phyloP scores from a whole-genome alignment of 2,888 invertebrate species.

The Choristoneura rosaceana region DNA sequence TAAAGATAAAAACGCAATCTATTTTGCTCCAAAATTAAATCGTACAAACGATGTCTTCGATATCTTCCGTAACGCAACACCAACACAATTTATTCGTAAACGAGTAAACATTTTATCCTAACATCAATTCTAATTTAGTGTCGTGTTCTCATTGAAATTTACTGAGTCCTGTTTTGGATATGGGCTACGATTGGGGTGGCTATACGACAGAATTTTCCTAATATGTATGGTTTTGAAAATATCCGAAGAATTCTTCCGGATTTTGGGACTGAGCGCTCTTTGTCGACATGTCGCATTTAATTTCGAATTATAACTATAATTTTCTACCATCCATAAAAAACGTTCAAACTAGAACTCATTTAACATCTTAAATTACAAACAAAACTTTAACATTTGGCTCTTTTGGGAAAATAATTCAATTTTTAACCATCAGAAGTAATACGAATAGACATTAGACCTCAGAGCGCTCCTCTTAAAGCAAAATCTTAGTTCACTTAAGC shows the following conservation, averaged over 20 bases:
- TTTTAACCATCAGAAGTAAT: too few relatives aligned
- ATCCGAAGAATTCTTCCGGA: neutral
- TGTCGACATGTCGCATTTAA: neutral
- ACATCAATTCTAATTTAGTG: constrained; percentile 35
- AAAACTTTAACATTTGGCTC: too few relatives aligned
- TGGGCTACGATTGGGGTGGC: neutral
- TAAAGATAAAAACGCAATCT: neutral
- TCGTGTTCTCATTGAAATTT: constrained; percentile 31
- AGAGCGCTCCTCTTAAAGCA: too few relatives aligned
- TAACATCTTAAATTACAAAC: too few relatives aligned
- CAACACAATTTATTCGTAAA: constrained; percentile 13
- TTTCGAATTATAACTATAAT: too few relatives aligned
- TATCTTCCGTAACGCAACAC: constrained; percentile 21
- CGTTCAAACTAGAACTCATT: too few relatives aligned
- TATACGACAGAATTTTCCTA: neutral
- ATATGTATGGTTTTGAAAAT: neutral
- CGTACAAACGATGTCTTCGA: neutral
- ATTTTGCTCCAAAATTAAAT: neutral
- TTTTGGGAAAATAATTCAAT: too few relatives aligned
- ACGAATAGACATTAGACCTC: too few relatives aligned
- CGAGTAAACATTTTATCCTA: constrained; percentile 28
- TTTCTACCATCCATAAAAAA: too few relatives aligned
- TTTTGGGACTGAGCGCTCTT: neutral
- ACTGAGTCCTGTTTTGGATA: constrained; percentile 24
- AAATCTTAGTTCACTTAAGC: too few relatives aligned